Conservation (phyloP, 2,888 invertebrate species). For the Hemistola chrysoprasaria region DNA sequence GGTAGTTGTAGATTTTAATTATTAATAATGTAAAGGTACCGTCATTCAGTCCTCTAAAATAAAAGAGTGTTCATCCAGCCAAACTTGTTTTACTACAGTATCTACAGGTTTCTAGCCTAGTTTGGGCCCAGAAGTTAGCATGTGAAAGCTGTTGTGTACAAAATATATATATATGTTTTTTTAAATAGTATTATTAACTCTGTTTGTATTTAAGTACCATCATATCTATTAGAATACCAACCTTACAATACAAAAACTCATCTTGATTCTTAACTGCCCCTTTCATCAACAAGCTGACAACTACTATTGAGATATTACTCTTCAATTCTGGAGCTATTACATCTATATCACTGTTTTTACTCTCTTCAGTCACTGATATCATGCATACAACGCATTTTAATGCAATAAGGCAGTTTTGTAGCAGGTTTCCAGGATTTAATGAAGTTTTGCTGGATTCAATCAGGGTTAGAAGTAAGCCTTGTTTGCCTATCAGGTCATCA, state of each 20-base stretch:
- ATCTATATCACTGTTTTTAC: slow-evolving; percentile 29
- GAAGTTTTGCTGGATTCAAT: slow-evolving; percentile 45
- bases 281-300: slow-evolving; percentile 62
- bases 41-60: too few species aligned
- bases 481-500: slow-evolving; percentile 57
- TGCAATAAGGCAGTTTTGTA: slow-evolving; percentile 57
- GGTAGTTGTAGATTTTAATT: too few species aligned
- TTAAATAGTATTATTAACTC: too few species aligned
- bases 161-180: too few species aligned
- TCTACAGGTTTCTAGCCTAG: too few species aligned
- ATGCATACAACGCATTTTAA: slow-evolving; percentile 60
- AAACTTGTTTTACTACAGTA: too few species aligned
- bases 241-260: slow-evolving; percentile 77
- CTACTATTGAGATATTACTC: slow-evolving; percentile 57
- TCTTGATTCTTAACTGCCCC: slow-evolving; percentile 56
- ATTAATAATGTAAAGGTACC: too few species aligned
- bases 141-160: too few species aligned
- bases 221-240: slow-evolving; percentile 42
- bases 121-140: too few species aligned
- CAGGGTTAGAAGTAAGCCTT: slow-evolving; percentile 58
- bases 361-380: slow-evolving; percentile 48
- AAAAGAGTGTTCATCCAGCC: too few species aligned
- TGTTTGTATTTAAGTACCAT: too few species aligned
- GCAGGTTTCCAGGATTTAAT: slow-evolving; percentile 41
- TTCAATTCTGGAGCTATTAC: slow-evolving; percentile 45